These are phyloP conservation scores for Eutolmus rufibarbis DNA, from an alignment of 2,888 invertebrate genomes.

Conservation along the genomic window DNA sequence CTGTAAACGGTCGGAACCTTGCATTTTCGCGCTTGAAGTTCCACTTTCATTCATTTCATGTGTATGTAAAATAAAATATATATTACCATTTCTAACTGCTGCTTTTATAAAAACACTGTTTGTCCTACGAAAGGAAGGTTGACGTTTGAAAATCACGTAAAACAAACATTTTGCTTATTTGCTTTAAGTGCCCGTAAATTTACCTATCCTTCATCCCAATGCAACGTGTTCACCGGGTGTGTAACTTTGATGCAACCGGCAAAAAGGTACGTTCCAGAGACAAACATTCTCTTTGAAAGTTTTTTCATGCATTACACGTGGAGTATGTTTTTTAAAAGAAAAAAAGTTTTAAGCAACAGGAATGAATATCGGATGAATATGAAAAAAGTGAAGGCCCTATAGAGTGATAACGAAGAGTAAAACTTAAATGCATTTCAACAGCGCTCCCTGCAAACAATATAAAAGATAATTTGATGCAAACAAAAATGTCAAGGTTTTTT, in stretches of 20 bases:
- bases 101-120: background rate
- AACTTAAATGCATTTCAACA: background rate
- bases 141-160: conserved; percentile 17
- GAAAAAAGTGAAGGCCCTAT: background rate
- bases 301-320: background rate
- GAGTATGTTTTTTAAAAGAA: background rate
- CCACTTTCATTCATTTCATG: too few species aligned
- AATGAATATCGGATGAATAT: background rate
- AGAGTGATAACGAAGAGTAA: background rate
- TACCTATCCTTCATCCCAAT: background rate
- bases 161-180: conserved; percentile 22
- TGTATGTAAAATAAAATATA: too few species aligned
- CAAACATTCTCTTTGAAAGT: conserved; percentile 7
- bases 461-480: background rate
- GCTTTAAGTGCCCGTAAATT: background rate
- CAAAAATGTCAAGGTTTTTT: background rate
- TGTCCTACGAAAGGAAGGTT: background rate
- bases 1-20: too few species aligned
- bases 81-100: background rate
- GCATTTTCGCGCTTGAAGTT: too few species aligned
- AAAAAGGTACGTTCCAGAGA: background rate
- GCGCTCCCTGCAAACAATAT: background rate
- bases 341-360: background rate
- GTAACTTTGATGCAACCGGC: background rate
- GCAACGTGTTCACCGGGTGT: background rate